phyloP scores from a whole-genome alignment of 2,797 vertebrate species.

The Darevskia mixta region DNA sequence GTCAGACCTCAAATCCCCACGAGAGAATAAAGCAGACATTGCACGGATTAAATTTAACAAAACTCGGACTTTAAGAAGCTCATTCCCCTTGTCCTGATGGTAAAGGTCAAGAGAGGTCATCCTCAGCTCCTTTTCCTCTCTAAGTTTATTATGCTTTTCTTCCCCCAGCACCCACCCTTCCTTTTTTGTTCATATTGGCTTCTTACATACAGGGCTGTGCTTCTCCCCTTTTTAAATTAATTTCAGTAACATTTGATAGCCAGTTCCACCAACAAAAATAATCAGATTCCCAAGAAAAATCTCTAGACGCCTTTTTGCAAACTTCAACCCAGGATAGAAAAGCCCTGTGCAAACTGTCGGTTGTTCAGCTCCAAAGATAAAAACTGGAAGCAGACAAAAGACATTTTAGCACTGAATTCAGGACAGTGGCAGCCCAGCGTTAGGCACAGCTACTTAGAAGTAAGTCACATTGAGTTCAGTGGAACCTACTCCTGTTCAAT shows the following conservation, averaged over 20 bases:
- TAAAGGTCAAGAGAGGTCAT: slow-evolving; percentile 55
- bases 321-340: slow-evolving; percentile 36
- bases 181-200: slow-evolving; percentile 27
- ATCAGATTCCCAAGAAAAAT: slow-evolving; percentile 45
- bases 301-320: slow-evolving; percentile 38
- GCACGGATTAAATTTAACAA: slow-evolving; percentile 66
- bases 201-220: slow-evolving; percentile 29
- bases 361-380: background rate
- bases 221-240: slow-evolving; percentile 31
- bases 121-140: slow-evolving; percentile 41
- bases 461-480: background rate
- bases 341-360: slow-evolving; percentile 21
- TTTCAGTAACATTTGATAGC: slow-evolving; percentile 16
- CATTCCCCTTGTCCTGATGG: slow-evolving; percentile 62
- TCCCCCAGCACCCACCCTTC: slow-evolving; percentile 12
- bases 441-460: background rate
- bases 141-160: slow-evolving; percentile 34
- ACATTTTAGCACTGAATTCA: background rate
- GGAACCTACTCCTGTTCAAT: background rate
- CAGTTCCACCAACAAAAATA: slow-evolving; percentile 44
- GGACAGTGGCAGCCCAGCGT: background rate
- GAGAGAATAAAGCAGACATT: slow-evolving; percentile 61
- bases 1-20: slow-evolving; percentile 52
- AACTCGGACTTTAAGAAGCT: slow-evolving; percentile 59
- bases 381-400: background rate